Base-by-base conservation (phyloP, 1,140 invertebrate genomes). In the Anoplophora glabripennis region DNA sequence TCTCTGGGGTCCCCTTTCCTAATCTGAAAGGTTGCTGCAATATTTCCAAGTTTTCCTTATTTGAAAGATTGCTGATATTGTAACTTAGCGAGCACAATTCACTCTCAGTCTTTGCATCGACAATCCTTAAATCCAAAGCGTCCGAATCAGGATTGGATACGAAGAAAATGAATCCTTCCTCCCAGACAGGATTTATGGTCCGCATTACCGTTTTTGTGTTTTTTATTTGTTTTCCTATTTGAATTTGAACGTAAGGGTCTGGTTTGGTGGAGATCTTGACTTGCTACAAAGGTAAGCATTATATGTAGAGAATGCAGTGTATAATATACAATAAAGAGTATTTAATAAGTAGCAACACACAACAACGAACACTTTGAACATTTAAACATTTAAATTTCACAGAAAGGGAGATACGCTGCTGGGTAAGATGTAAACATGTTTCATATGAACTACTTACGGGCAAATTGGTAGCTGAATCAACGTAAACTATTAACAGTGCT, bases 381-480 rank as follows among this genome's bases (percentile, higher is more conserved):
- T n/a, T n/a, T n/a, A n/a, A n/a, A n/a, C n/a, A n/a, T n/a, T n/a
- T n/a, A n/a, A n/a, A n/a, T n/a, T n/a, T n/a, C n/a, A n/a, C n/a
- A n/a, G n/a, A n/a, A n/a, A n/a, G n/a, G n/a, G n/a, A n/a, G n/a
- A n/a, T n/a, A n/a, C n/a, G n/a, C n/a, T n/a, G n/a, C n/a, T n/a
- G n/a, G n/a, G n/a, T n/a, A n/a, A n/a, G n/a, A n/a, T n/a, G n/a
- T n/a, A n/a, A n/a, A n/a, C n/a, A n/a, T n/a, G n/a, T n/a, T n/a
- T n/a, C n/a, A n/a, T n/a, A n/a, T n/a, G 53, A 38, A 35, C 54
- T 61, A 77, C 84, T 62, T 81, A 95, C 92, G 34, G 92, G 92
- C 28, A 97, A 78, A 78, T 93, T 87, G 73, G 87, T 88, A 11
- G 90, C 92, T 7, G 91, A 94, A 78, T 96, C 94, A n/a, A 97